A percentile compares a stretch with the other conserved stretches of the same genome.
Conservation (phyloP, 2,113 vertebrate genomes). For the Microtus richardsoni region DNA sequence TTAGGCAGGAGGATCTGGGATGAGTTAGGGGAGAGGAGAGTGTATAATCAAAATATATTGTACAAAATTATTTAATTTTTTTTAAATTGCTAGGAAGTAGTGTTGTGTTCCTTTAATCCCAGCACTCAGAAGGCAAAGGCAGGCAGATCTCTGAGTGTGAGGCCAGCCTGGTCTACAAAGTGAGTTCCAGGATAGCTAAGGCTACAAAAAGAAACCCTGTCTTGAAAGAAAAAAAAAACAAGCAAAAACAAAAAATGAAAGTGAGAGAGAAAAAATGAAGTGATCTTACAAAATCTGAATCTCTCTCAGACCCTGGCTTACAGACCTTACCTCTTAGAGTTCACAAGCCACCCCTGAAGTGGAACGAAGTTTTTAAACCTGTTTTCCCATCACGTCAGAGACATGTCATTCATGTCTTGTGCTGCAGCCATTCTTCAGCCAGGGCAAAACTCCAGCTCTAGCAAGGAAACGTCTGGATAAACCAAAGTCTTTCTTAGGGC, state of each 20-base stretch:
- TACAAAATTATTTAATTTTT: neutral
- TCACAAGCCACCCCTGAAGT: neutral
- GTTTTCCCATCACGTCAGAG: neutral
- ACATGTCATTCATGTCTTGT: neutral
- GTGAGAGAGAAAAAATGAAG: neutral
- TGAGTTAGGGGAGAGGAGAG: neutral
- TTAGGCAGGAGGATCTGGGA: neutral
- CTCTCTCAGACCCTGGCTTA: neutral
- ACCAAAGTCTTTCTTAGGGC: conserved; percentile 2
- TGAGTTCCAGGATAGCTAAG: neutral
- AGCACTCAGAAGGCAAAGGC: neutral
- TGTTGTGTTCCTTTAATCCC: neutral
- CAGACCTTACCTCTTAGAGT: neutral
- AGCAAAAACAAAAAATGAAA: neutral
- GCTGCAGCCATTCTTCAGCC: neutral
- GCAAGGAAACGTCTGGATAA: neutral
- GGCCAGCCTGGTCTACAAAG: neutral
- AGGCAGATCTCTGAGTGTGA: neutral
- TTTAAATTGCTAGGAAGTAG: neutral
- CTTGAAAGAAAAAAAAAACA: neutral
- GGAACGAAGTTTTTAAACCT: neutral
- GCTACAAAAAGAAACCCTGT: neutral
- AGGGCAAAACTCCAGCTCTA: neutral
- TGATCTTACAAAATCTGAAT: neutral
- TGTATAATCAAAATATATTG: neutral